Evolutionary conservation across 2,888 invertebrate genomes (phyloP), one percentile per base, ranked within the genome.

Genomic region (Philhelius pedissequus): DNA sequence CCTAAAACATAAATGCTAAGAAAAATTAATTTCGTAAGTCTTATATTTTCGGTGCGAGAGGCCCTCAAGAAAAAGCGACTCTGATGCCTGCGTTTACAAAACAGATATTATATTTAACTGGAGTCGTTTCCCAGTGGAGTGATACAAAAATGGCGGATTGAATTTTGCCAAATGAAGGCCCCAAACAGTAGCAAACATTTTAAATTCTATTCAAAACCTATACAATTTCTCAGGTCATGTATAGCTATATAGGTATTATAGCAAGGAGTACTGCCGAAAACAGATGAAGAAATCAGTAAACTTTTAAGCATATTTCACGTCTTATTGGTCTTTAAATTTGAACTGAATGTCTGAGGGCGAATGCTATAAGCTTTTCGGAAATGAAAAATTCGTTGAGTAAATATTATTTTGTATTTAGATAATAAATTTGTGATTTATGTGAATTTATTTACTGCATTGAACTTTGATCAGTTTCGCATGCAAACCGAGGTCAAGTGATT

Each of bases 21-120:
- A 62, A 70, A 73, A 78, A 78, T 78, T 78, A 70, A 77, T 79
- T 74, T 79, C 35, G 27, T 30, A 40, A 50, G 73, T 60, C 52
- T 56, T 43, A 32, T 38, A 30, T 40, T 40, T 62, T 35, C 6
- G 13, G 32, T 20, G 2, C n/a, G 22, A 2, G 22, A 58, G 8
- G 56, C 13, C 25, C 43, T 52, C 11, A 48, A 48, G 48, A 48
- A 43, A 48, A 43, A 18, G 43, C 3, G 15, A 38, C 38, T 38
- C n/a, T 7, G 43, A 43, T 20, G 9, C 43, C 18, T 27, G 4
- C 13, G 2, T 35, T n/a, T 38, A 13, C 25, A 13, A 6, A 18
- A 20, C n/a, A 62, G 27, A 62, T 43, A 62, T 62, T 62, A 38
- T 43, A 62, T 62, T 62, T 43, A 48, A 48, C 64, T 48, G 32